phyloP scores from a whole-genome alignment of 2,888 invertebrate genomes.

The Argyresthia albistria region DNA sequence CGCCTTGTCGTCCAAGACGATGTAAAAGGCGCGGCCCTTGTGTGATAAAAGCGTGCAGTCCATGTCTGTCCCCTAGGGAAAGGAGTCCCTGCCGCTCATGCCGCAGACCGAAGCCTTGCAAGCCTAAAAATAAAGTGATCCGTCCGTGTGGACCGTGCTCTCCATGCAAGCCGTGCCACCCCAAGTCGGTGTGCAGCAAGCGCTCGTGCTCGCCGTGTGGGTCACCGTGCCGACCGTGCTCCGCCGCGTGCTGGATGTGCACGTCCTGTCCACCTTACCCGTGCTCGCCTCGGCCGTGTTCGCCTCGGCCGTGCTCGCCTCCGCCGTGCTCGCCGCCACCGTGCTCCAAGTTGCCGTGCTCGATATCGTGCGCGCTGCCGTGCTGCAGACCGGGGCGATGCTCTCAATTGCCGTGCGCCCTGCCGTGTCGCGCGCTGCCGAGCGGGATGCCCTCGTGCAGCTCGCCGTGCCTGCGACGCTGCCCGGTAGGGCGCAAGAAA shows the following conservation, averaged over 20 bases:
- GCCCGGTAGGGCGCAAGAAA: conserved; percentile 35
- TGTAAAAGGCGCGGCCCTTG: background rate
- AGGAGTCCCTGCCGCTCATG: background rate
- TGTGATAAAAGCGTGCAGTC: background rate
- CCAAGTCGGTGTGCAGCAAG: background rate
- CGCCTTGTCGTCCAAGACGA: too few species aligned
- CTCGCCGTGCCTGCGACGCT: conserved; percentile 41
- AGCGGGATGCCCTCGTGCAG: conserved; percentile 26
- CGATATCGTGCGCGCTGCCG: background rate
- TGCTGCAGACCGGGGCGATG: background rate
- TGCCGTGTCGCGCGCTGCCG: background rate
- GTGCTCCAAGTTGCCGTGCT: conserved; percentile 9
- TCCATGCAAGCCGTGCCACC: background rate
- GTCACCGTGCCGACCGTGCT: background rate
- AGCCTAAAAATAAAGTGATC: background rate
- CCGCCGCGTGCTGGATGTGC: background rate
- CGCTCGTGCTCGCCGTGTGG: background rate
- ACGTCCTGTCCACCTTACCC: too few species aligned
- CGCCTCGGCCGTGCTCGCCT: background rate
- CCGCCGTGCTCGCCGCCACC: conserved; percentile 14
- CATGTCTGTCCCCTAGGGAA: background rate
- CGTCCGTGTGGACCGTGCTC: too few species aligned
- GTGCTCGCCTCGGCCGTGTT: background rate
- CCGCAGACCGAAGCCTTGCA: background rate
- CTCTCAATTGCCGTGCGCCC: background rate